These are phyloP conservation scores for Zaprionus davidi DNA, from an alignment of 1,140 invertebrate species.

Conservation along the genomic window DNA sequence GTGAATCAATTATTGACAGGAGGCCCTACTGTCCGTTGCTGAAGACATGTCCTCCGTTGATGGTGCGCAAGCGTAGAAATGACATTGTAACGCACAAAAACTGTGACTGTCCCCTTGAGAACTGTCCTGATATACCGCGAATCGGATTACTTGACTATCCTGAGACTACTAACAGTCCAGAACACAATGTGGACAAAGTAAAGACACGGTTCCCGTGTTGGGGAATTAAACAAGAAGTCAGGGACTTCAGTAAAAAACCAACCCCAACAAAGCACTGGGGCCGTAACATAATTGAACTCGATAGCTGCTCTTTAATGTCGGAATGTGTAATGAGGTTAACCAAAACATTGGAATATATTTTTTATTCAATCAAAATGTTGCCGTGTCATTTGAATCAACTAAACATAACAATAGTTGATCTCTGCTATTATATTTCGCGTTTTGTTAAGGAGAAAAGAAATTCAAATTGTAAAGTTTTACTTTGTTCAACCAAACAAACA, in stretches of 20 bases:
- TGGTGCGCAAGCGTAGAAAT: background rate
- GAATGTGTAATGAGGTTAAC: background rate
- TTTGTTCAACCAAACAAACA: background rate
- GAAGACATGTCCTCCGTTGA: background rate
- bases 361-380: background rate
- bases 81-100: background rate
- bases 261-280: constrained; percentile 18
- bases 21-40: background rate
- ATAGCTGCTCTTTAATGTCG: background rate
- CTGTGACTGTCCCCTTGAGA: background rate
- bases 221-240: background rate
- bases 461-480: no score
- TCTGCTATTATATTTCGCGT: background rate
- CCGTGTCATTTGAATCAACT: background rate
- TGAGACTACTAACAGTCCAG: background rate
- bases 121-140: constrained; percentile 5
- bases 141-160: background rate
- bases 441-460: background rate
- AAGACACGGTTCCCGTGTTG: background rate
- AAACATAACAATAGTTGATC: background rate
- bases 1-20: background rate
- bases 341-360: background rate
- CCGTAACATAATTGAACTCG: constrained; percentile 28
- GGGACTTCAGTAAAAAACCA: background rate
- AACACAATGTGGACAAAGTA: background rate